These are phyloP conservation scores for Pseudomyrmex concolor DNA, from an alignment of 1,140 invertebrate genomes.

Conservation along the genomic window DNA sequence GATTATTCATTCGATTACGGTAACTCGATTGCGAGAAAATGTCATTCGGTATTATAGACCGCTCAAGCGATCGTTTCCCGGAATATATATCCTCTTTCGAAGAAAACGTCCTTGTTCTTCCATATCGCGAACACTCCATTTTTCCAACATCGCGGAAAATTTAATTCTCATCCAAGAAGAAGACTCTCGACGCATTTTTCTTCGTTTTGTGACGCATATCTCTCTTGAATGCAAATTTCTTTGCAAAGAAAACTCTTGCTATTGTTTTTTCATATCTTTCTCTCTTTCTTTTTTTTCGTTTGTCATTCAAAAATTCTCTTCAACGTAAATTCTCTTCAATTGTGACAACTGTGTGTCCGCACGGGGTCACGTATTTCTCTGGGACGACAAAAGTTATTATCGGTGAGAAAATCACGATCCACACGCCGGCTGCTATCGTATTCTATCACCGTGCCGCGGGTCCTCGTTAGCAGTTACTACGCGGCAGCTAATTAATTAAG, in stretches of 20 bases:
- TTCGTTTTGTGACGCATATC: no score
- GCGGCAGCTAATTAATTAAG: constrained; percentile 56
- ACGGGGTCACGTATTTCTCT: not conserved
- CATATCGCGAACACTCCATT: no score
- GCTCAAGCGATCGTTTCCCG: not conserved
- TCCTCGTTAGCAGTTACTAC: constrained; percentile 49
- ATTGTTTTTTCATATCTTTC: no score
- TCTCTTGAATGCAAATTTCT: no score
- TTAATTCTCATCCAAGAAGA: no score
- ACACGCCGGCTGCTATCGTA: constrained; percentile 33
- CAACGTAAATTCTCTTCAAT: no score
- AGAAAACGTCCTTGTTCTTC: not conserved
- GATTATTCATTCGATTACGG: constrained; percentile 33
- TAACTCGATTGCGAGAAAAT: constrained; percentile 29
- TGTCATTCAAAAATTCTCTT: no score
- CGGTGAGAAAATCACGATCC: constrained; percentile 43
- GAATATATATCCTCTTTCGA: constrained; percentile 17
- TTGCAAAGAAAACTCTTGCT: no score
- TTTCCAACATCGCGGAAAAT: no score
- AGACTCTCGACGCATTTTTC: no score
- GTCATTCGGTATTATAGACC: constrained; percentile 1
- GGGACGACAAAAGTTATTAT: constrained; percentile 35
- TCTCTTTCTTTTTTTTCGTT: no score
- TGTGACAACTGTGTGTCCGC: no score
- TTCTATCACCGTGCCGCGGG: constrained; percentile 18